Percentiles rank a stretch among this genome's conserved stretches.
These are phyloP conservation scores for Cryptotermes secundus DNA, from an alignment of 1,140 invertebrate genomes.

Conservation along the genomic window DNA sequence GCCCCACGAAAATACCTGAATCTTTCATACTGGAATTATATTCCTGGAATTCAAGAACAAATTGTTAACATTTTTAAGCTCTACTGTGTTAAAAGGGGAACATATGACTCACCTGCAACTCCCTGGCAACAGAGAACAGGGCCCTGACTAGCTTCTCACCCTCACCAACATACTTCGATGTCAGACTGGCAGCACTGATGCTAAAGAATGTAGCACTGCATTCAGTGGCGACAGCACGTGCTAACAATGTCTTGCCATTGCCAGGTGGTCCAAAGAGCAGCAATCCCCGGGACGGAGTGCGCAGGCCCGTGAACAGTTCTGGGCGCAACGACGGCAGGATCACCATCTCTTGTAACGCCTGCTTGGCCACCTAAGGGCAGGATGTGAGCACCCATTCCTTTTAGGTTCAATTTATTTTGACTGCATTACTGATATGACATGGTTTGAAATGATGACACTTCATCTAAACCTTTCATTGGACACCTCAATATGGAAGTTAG, in stretches of 20 bases:
- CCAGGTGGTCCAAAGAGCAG: conserved; percentile 95
- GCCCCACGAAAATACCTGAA: too few relatives aligned
- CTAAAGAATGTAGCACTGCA: conserved; percentile 93
- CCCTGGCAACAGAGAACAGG: conserved; percentile 90
- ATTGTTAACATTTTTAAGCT: too few relatives aligned
- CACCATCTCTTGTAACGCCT: conserved; percentile 96
- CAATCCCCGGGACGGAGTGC: conserved; percentile 85
- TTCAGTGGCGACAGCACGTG: conserved; percentile 88
- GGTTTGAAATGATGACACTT: too few relatives aligned
- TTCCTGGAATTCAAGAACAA: too few relatives aligned
- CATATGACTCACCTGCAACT: conserved; percentile 65
- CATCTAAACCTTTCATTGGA: too few relatives aligned
- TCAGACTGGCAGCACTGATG: conserved; percentile 95
- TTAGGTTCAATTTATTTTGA: too few relatives aligned
- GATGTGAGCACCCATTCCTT: neutral
- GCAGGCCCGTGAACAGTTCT: conserved; percentile 90
- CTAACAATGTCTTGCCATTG: conserved; percentile 91
- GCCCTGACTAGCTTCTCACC: conserved; percentile 96
- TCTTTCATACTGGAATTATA: too few relatives aligned
- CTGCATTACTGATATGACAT: too few relatives aligned
- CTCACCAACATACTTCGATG: conserved; percentile 97
- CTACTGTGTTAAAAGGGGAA: too few relatives aligned
- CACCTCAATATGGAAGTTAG: too few relatives aligned
- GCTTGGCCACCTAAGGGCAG: conserved; percentile 74
- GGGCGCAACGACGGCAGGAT: conserved; percentile 93